Conservation (phyloP, 2,113 vertebrate genomes). For the Erpornis zantholeuca region DNA sequence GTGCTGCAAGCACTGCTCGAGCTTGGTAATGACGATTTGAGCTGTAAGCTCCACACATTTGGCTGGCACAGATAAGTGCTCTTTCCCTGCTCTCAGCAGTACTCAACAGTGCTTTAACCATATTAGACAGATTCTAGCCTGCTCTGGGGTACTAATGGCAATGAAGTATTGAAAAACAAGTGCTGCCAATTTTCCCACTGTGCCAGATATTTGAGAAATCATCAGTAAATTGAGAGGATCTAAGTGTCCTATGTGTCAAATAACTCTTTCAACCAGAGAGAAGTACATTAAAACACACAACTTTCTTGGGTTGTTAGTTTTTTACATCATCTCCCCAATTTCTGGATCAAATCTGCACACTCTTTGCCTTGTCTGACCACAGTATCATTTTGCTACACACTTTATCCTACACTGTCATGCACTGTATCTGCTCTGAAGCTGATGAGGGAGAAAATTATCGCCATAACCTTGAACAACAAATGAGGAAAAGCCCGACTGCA, state of each 20-base stretch:
- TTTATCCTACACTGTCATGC: not conserved
- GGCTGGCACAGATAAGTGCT: not conserved
- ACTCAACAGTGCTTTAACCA: not conserved
- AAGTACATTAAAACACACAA: not conserved
- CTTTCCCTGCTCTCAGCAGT: not conserved
- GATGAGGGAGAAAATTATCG: not conserved
- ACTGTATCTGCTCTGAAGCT: not conserved
- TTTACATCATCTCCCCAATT: not conserved
- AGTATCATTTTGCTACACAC: not conserved
- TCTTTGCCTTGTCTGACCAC: not conserved
- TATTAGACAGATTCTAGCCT: not conserved
- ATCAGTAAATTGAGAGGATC: not conserved
- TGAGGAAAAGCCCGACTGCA: not conserved
- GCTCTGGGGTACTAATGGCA: not conserved
- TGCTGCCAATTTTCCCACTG: not conserved
- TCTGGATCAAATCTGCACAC: not conserved
- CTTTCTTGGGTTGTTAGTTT: not conserved
- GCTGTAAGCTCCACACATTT: not conserved
- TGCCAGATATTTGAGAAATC: not conserved
- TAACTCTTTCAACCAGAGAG: not conserved
- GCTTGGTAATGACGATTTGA: not conserved
- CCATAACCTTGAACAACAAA: not conserved
- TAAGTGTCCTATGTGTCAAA: not conserved
- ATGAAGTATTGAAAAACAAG: not conserved
- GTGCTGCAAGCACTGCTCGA: not conserved